Conservation (phyloP, 2,113 vertebrate species). For the Ammodytes marinus region DNA sequence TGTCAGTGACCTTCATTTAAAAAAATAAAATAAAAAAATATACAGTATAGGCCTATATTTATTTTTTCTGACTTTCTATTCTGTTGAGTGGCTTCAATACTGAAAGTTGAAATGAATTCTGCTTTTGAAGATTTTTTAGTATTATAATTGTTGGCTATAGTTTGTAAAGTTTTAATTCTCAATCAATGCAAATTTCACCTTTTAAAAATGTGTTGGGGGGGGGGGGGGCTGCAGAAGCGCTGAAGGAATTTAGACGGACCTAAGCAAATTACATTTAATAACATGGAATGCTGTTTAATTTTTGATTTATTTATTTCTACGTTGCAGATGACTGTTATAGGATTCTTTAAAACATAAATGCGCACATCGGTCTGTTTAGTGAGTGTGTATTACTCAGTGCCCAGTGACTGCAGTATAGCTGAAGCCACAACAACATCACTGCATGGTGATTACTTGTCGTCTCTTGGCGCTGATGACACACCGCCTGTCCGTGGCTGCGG, state of each 20-base stretch:
- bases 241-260: not conserved
- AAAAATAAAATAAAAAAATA: no score
- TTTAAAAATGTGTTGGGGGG: not conserved
- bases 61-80: not conserved
- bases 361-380: not conserved
- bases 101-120: no score
- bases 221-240: not conserved
- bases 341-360: not conserved
- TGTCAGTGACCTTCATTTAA: not conserved
- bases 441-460: slow-evolving; percentile 67
- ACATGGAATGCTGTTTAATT: not conserved
- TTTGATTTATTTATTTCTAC: not conserved
- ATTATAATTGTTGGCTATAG: no score
- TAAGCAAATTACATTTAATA: not conserved
- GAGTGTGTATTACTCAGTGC: not conserved
- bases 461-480: slow-evolving; percentile 48
- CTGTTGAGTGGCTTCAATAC: no score
- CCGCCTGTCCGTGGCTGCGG: slow-evolving; percentile 50
- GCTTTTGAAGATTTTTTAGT: no score
- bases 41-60: not conserved
- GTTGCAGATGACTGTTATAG: not conserved
- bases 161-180: no score
- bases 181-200: not conserved
- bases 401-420: slow-evolving; percentile 16
- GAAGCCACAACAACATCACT: slow-evolving; percentile 40